A percentile compares a stretch with the other conserved stretches of the same genome.
These are phyloP conservation scores for Anthopleura sola DNA, from an alignment of 64 coral and sea anemone genomes.

Conservation along the genomic window DNA sequence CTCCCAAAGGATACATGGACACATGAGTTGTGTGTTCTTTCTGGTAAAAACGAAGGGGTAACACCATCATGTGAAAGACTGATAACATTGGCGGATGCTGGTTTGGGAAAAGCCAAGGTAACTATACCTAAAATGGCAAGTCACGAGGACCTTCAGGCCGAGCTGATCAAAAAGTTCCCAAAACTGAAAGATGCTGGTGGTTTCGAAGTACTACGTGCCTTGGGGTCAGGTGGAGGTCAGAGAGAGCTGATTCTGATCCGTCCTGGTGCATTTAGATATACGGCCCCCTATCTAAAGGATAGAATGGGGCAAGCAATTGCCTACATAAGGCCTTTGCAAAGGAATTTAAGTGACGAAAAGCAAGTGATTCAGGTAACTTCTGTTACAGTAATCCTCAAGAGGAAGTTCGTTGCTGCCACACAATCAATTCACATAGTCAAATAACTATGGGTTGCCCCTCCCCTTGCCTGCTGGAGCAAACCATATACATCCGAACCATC, in stretches of 20 bases:
- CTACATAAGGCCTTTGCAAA: conserved; percentile 16
- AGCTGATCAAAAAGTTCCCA: conserved; percentile 38
- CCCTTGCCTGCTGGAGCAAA: too few species aligned
- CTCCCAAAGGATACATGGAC: conserved; percentile 47
- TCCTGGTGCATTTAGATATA: conserved; percentile 36
- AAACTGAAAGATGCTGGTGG: conserved; percentile 26
- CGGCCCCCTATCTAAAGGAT: conserved; percentile 16
- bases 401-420: too few species aligned
- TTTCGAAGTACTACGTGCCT: conserved; percentile 62
- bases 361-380: conserved; percentile 7
- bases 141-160: conserved; percentile 23
- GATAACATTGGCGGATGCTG: conserved; percentile 22
- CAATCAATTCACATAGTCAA: background rate
- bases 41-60: background rate
- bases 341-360: background rate
- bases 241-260: conserved; percentile 39
- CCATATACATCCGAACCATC: too few species aligned
- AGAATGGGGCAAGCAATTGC: background rate
- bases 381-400: background rate
- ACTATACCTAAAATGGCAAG: conserved; percentile 28
- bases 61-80: conserved; percentile 16
- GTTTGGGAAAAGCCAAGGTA: conserved; percentile 40
- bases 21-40: conserved; percentile 46
- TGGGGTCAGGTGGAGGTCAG: conserved; percentile 51
- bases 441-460: too few species aligned